phyloP scores from a whole-genome alignment of 2,888 invertebrate genomes.

The Eucera pruinosa region DNA sequence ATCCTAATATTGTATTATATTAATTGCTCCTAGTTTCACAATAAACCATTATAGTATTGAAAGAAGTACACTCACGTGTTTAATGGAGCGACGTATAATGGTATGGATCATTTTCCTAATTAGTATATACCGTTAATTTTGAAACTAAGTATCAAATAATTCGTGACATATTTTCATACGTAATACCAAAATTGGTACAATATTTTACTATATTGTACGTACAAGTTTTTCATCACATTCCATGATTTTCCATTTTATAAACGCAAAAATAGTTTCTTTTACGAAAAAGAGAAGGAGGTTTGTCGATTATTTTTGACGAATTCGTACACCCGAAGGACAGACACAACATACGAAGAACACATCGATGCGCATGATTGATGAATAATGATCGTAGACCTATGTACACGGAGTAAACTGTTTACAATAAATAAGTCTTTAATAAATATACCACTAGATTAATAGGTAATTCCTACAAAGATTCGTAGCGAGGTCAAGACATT shows the following conservation, averaged over 20 bases:
- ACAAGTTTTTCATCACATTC: background rate
- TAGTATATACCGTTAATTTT: background rate
- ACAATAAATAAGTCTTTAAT: slow-evolving; percentile 80
- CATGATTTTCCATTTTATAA: background rate
- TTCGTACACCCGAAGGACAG: slow-evolving; percentile 60
- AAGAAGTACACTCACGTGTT: slow-evolving; percentile 26
- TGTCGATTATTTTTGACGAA: slow-evolving; percentile 62
- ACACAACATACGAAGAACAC: slow-evolving; percentile 70
- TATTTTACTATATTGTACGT: background rate
- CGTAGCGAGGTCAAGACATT: slow-evolving; percentile 66
- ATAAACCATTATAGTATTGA: slow-evolving; percentile 16
- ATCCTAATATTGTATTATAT: slow-evolving; percentile 16
- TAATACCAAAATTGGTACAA: background rate
- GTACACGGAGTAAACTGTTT: slow-evolving; percentile 72
- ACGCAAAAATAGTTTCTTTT: too few species aligned
- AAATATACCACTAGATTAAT: slow-evolving; percentile 78
- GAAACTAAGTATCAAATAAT: too few species aligned
- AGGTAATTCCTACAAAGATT: slow-evolving; percentile 65
- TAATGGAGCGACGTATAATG: background rate
- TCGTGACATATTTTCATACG: too few species aligned
- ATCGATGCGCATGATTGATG: slow-evolving; percentile 70
- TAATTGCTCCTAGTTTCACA: slow-evolving; percentile 11
- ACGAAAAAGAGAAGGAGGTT: background rate
- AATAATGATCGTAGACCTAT: slow-evolving; percentile 70
- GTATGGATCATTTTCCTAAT: background rate